These are phyloP conservation scores for Drosophila seclusa DNA, from an alignment of 2,888 invertebrate species.

Conservation along the genomic window DNA sequence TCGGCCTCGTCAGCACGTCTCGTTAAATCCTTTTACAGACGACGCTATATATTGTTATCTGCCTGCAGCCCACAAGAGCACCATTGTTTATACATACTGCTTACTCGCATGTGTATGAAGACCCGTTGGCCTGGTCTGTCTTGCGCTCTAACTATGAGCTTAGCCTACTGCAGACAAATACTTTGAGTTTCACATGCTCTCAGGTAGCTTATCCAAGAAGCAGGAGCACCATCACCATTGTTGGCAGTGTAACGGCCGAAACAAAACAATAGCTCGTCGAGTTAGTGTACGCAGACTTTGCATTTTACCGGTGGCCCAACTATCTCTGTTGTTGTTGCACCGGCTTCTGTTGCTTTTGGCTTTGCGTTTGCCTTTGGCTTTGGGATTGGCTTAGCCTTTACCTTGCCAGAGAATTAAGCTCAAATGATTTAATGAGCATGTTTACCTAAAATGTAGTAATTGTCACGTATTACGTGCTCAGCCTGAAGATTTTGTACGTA, in stretches of 20 bases:
- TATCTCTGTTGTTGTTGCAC: background rate
- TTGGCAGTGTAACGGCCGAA: constrained; percentile 25
- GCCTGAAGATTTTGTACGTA: constrained; percentile 66
- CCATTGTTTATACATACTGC: constrained; percentile 48
- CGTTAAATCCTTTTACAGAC: constrained; percentile 69
- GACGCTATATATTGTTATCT: constrained; percentile 67
- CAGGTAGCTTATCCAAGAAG: constrained; percentile 55
- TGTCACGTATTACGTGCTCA: constrained; percentile 80
- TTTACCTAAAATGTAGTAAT: constrained; percentile 79
- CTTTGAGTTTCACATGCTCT: constrained; percentile 54
- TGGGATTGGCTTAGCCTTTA: constrained; percentile 6
- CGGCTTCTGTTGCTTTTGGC: constrained; percentile 1
- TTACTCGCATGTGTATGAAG: constrained; percentile 11
- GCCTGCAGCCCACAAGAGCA: constrained; percentile 63
- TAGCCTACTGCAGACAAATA: constrained; percentile 60
- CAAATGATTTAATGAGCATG: constrained; percentile 80
- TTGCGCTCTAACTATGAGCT: constrained; percentile 49
- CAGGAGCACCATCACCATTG: constrained; percentile 23
- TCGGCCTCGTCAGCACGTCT: constrained; percentile 60
- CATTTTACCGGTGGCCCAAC: constrained; percentile 47
- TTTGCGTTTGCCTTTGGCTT: constrained; percentile 19
- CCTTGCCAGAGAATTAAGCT: constrained; percentile 59
- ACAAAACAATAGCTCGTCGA: constrained; percentile 56
- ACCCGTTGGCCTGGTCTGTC: constrained; percentile 35
- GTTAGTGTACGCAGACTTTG: constrained; percentile 46